phyloP scores from a whole-genome alignment of 2,888 invertebrate species.

The Celastrina argiolus region DNA sequence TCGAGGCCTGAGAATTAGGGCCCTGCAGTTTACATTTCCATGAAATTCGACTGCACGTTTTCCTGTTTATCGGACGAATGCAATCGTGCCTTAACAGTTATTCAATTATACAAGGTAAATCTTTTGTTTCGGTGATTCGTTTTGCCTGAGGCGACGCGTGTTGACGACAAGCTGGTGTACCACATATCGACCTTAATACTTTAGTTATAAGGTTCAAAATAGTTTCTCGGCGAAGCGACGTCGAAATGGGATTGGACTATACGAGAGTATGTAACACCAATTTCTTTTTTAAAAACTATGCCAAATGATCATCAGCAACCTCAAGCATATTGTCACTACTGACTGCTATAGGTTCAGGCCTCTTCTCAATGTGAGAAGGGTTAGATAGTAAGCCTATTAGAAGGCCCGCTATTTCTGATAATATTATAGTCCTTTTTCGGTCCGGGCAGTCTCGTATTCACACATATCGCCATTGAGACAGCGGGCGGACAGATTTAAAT shows the following conservation, averaged over 20 bases:
- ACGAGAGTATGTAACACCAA: neutral
- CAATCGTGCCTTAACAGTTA: conserved; percentile 13
- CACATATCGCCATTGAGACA: too few species aligned
- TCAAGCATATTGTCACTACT: too few species aligned
- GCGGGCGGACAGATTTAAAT: too few species aligned
- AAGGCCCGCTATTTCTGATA: too few species aligned
- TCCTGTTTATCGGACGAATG: neutral
- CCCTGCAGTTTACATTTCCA: neutral
- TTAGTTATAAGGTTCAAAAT: neutral
- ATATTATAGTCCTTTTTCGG: too few species aligned
- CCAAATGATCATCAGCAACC: too few species aligned
- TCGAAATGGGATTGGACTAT: neutral
- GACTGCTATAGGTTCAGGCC: too few species aligned
- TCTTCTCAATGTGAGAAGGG: too few species aligned
- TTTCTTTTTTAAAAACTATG: too few species aligned
- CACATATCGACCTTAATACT: neutral
- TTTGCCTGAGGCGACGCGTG: neutral
- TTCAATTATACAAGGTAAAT: conserved; percentile 10
- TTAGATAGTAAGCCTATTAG: too few species aligned
- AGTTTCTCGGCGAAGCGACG: neutral
- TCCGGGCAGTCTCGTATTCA: too few species aligned
- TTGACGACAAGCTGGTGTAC: neutral
- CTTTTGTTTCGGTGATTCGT: neutral
- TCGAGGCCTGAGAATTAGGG: too few species aligned
- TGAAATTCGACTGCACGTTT: neutral